Evolutionary conservation across 2,113 vertebrate genomes (phyloP), one percentile per base, ranked within the genome.

Genomic region (Cyprinus carpio): DNA sequence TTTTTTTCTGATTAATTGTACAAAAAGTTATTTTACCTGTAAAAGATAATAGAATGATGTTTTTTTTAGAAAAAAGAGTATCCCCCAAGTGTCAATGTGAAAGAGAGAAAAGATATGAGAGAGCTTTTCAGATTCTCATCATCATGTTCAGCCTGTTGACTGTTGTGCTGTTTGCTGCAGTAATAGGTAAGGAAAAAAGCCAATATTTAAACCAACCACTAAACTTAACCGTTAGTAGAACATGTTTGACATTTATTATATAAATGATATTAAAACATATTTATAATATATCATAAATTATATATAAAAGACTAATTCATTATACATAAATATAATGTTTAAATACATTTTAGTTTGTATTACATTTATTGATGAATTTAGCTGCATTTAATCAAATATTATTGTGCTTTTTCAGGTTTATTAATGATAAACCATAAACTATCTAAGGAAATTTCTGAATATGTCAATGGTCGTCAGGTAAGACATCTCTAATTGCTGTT

Each of bases 41-140:
- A 16, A 2, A 65, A 16, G 29, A 69, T 69, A 18, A 34, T n/a
- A n/a, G n/a, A 20, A 34, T 67, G 27, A 4, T 15, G 20, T 29
- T 29, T 65, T 29, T 29, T 27, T 65, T 4, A 15, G n/a, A 65
- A 29, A 65, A 65, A 11, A 5, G 25, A 29, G 58, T 2, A 25
- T 4, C 23, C 0, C 58, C 8, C 40, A 9, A 0, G 12, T 12
- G 43, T 29, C 8, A 8, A 7, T 4, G 4, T 37, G 31, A 34
- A 20, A 69, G 8, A 69, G 29, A 3, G 4, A 69, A 20, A 34
- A 10, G 20, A 69, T 67, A n/a, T 74, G 20, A 25, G 18, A n/a
- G 23, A 23, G 0, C 34, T 7, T 0, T 7, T 25, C 40, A 3
- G 40, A 49, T 9, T 25, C 0, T 3, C 2, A 8, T 49, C 1